Evolutionary conservation across 2,888 invertebrate species (phyloP).

Genomic region (Strigamia crassipes): DNA sequence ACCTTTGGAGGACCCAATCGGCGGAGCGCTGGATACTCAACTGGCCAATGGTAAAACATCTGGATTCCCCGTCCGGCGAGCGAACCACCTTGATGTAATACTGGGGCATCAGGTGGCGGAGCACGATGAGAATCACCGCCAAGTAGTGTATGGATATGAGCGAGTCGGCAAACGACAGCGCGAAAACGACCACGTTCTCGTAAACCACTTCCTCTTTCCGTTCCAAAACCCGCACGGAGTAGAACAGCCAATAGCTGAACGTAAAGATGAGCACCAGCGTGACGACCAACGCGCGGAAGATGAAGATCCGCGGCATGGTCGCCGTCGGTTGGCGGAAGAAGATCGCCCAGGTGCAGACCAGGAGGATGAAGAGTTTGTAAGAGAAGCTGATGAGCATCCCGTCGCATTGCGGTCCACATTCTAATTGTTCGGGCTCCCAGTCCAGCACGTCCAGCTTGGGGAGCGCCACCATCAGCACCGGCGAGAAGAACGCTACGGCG

Average conservation of each 20-base stretch:
- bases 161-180: slow-evolving; percentile 90
- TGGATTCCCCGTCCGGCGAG: slow-evolving; percentile 92
- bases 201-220: slow-evolving; percentile 67
- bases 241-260: slow-evolving; percentile 98
- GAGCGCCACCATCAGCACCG: slow-evolving; percentile 90
- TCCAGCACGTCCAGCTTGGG: slow-evolving; percentile 73
- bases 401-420: slow-evolving; percentile 91
- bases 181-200: slow-evolving; percentile 86
- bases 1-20: slow-evolving; percentile 90
- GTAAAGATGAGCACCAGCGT: slow-evolving; percentile 86
- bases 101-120: slow-evolving; percentile 86
- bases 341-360: slow-evolving; percentile 89
- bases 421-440: slow-evolving; percentile 62
- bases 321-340: slow-evolving; percentile 83
- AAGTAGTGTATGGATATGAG: slow-evolving; percentile 92
- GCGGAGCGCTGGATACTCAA: slow-evolving; percentile 94
- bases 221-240: slow-evolving; percentile 77
- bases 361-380: slow-evolving; percentile 85
- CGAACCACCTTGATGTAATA: slow-evolving; percentile 76
- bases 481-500: slow-evolving; percentile 84
- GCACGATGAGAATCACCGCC: slow-evolving; percentile 88
- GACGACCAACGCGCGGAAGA: slow-evolving; percentile 87
- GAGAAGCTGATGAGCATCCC: slow-evolving; percentile 88
- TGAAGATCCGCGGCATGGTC: slow-evolving; percentile 86
- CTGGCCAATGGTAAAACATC: slow-evolving; percentile 79